These are phyloP conservation scores for Tichodroma muraria DNA, from an alignment of 2,113 vertebrate genomes.

Conservation along the genomic window DNA sequence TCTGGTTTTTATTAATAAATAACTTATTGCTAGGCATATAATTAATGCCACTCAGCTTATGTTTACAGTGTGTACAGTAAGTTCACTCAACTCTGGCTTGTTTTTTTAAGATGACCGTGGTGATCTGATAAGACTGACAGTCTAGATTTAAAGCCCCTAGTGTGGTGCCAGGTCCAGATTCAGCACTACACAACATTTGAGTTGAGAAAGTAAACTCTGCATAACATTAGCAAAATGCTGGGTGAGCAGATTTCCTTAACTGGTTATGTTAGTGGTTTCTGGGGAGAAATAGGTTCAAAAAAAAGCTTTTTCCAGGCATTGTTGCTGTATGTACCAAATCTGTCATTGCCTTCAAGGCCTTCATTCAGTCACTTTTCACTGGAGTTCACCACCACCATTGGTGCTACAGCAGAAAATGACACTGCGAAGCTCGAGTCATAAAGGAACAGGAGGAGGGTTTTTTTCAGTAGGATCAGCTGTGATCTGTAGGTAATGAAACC, in stretches of 20 bases:
- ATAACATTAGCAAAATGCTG: background rate
- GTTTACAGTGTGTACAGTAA: background rate
- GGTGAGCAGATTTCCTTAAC: rapidly evolving
- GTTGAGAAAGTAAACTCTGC: background rate
- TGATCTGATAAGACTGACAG: background rate
- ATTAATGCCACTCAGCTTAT: background rate
- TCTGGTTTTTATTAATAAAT: background rate
- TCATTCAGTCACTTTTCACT: background rate
- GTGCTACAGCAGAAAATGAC: background rate
- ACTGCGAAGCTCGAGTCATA: background rate
- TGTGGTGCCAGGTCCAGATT: background rate
- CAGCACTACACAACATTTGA: background rate
- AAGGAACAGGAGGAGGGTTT: background rate
- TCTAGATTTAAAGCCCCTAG: background rate
- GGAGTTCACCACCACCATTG: background rate
- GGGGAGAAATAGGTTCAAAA: background rate
- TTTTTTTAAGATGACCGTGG: background rate
- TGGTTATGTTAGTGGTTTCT: background rate
- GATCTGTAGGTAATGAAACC: background rate
- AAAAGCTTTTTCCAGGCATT: background rate
- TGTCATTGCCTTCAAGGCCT: background rate
- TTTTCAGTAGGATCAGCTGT: background rate
- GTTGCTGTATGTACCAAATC: background rate
- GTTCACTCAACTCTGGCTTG: background rate
- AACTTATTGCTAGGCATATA: background rate